Percentiles rank a stretch among this genome's conserved stretches.
Conservation (phyloP, 2,113 vertebrate genomes). For the Sylvia atricapilla region DNA sequence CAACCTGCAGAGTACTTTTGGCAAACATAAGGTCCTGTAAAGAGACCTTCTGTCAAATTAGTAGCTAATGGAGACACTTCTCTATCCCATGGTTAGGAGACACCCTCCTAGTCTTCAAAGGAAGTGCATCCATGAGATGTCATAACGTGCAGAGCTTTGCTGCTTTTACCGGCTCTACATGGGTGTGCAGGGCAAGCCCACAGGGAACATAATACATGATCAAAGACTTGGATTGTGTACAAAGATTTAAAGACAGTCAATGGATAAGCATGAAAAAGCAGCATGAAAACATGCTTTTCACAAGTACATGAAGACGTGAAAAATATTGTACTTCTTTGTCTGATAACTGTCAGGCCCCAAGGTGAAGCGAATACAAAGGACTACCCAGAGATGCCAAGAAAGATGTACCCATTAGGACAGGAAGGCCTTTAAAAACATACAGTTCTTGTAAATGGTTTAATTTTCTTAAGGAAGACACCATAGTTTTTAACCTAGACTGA, state of each 20-base stretch:
- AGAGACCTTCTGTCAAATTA: background rate
- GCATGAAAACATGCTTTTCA: constrained; percentile 8
- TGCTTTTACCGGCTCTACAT: background rate
- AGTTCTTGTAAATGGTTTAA: background rate
- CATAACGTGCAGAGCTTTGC: background rate
- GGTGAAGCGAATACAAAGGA: background rate
- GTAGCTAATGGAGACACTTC: background rate
- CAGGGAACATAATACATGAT: background rate
- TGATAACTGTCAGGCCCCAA: background rate
- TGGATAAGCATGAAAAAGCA: background rate
- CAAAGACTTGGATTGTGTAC: constrained; percentile 41
- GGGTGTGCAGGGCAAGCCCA: constrained; percentile 21
- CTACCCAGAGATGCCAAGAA: background rate
- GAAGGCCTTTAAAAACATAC: background rate
- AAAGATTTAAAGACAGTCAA: constrained; percentile 24
- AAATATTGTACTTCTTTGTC: background rate
- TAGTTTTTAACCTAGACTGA: background rate
- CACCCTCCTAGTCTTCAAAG: background rate
- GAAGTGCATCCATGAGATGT: background rate
- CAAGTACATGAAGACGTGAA: background rate
- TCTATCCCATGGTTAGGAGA: background rate
- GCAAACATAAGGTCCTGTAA: background rate
- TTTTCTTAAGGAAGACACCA: background rate
- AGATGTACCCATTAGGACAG: background rate
- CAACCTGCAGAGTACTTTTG: background rate